These are phyloP conservation scores for Fabriciana adippe DNA, from an alignment of 2,888 invertebrate species.

Conservation along the genomic window DNA sequence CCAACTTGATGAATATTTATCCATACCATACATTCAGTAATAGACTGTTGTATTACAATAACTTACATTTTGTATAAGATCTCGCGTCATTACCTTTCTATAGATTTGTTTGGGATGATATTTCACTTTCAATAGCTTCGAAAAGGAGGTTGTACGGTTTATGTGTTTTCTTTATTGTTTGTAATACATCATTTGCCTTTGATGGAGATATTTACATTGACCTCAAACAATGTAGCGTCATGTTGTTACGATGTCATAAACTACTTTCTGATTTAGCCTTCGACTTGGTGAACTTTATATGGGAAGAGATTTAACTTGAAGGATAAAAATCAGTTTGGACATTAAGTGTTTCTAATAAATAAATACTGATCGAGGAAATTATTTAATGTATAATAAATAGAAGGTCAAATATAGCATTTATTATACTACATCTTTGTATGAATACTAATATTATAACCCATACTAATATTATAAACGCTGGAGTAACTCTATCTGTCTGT, in stretches of 20 bases:
- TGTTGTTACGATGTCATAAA: background rate
- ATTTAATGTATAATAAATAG: too few species aligned
- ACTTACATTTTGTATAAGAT: slow-evolving; percentile 56
- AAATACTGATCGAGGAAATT: too few species aligned
- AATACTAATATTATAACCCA: too few species aligned
- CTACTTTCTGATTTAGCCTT: background rate
- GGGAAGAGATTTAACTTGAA: too few species aligned
- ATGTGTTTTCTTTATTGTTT: slow-evolving; percentile 38
- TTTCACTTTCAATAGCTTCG: slow-evolving; percentile 42
- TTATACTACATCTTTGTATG: too few species aligned
- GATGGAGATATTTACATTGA: slow-evolving; percentile 21
- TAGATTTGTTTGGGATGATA: slow-evolving; percentile 50
- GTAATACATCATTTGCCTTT: slow-evolving; percentile 39
- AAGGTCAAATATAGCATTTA: too few species aligned
- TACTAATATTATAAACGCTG: too few species aligned
- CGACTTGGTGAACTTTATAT: background rate
- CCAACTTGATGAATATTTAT: slow-evolving; percentile 63
- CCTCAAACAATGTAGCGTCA: background rate
- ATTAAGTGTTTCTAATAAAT: too few species aligned
- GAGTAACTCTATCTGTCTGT: too few species aligned
- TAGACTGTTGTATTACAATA: slow-evolving; percentile 52
- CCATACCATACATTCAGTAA: slow-evolving; percentile 56
- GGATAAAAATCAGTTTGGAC: too few species aligned
- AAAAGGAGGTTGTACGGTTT: slow-evolving; percentile 37
- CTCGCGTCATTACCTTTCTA: slow-evolving; percentile 71